A percentile compares a stretch with the other conserved stretches of the same genome.
These are phyloP conservation scores for Campylorhamphus procurvoides DNA, from an alignment of 2,113 vertebrate genomes.

Conservation along the genomic window DNA sequence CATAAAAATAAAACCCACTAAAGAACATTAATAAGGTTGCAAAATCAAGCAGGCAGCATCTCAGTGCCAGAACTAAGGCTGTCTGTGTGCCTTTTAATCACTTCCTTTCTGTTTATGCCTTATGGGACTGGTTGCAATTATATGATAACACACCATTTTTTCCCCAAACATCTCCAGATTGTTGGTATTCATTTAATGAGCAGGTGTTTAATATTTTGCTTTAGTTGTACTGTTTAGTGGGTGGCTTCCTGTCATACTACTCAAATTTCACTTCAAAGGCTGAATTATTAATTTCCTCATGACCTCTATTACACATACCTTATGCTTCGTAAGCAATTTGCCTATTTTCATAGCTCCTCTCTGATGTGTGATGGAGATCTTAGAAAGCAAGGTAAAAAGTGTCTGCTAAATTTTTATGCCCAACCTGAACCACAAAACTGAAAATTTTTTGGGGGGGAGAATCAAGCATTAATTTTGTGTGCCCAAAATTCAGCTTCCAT, in stretches of 20 bases:
- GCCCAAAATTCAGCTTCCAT: neutral
- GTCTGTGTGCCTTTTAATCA: neutral
- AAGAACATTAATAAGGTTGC: neutral
- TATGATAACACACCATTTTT: neutral
- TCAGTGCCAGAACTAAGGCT: neutral
- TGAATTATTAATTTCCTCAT: constrained; percentile 31
- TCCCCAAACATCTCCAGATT: neutral
- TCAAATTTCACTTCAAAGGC: constrained; percentile 6
- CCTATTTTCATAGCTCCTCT: neutral
- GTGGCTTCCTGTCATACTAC: neutral
- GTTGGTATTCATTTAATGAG: constrained; percentile 1
- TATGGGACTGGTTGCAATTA: neutral
- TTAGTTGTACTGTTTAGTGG: neutral
- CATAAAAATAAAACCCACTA: neutral
- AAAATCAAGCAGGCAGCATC: neutral
- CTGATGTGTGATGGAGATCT: neutral
- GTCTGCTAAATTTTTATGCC: neutral
- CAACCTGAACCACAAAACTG: neutral
- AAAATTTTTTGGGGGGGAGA: neutral
- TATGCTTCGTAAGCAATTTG: neutral
- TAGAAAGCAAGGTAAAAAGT: neutral
- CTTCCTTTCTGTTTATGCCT: neutral
- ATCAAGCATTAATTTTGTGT: neutral
- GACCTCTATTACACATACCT: neutral
- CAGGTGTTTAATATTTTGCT: constrained; percentile 34